Evolutionary conservation across 2,888 invertebrate species (phyloP), one percentile per base, ranked within the genome.

Genomic region (Megaustenia siamemsis): DNA sequence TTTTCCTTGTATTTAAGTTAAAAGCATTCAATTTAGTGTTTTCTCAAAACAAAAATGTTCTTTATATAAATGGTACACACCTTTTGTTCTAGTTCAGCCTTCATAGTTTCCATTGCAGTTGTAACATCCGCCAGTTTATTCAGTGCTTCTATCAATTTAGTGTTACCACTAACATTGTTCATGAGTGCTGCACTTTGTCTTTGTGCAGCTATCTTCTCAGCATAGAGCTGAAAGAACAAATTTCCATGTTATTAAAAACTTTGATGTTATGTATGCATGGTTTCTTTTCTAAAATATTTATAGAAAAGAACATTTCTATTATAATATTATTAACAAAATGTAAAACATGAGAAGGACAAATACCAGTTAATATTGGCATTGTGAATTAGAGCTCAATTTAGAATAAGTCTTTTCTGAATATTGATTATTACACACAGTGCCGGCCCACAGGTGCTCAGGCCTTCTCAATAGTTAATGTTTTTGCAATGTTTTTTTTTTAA

Each of bases 141-240:
- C 83, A 93, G 79, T 12, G 93, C 92, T 60, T 90, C 88, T 88
- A 90, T 89, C 38, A 92, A 86, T 80, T 89, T 88, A 43, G 90
- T 88, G 49, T 92, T 90, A 2, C 89, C 87, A 0, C 89, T 87
- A 21, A 91, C 89, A 32, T 90, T 88, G 32, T 87, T 84, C 85
- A 92, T 82, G 69, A 92, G 85, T 56, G 89, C 89, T 56, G 88
- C 86, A 86, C 93, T 93, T 86, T 92, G 90, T 15, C 93, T 86
- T 49, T 89, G 89, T 73, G 92, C 90, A 75, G 91, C 91, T 49
- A 90, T 90, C 66, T 89, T 88, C 82, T 92, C 88, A 1, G 89
- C 89, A 73, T 89, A 86, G 77, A 90, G 88, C 92, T 92, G 45
- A n/a, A n/a, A 24, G 28, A 68, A 56, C n/a, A 77, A 77, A 32